Evolutionary conservation across 2,113 vertebrate species (phyloP).

Genomic region (Percina caprodes): DNA sequence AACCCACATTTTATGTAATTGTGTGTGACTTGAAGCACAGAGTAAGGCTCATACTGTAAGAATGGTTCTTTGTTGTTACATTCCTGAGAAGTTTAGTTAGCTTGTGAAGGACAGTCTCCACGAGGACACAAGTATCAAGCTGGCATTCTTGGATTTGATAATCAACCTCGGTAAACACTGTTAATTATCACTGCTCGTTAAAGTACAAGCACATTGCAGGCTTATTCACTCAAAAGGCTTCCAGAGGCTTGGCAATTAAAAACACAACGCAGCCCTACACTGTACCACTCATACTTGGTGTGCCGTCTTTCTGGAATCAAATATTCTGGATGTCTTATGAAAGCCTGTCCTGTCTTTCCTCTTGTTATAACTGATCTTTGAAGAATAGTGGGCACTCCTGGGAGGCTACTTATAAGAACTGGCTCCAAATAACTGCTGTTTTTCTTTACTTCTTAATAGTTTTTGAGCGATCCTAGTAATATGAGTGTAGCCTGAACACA

Average conservation of each 20-base stretch:
- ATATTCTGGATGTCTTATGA: not conserved
- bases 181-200: conserved; percentile 1
- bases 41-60: not conserved
- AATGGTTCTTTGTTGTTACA: conserved; percentile 16
- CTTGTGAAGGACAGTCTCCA: conserved; percentile 15
- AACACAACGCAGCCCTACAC: not conserved
- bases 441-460: not conserved
- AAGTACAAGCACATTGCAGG: not conserved
- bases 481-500: conserved; percentile 1
- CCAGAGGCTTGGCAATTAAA: not conserved
- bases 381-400: not conserved
- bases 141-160: conserved; percentile 51
- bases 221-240: not conserved
- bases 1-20: not conserved
- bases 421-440: not conserved
- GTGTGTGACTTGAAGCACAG: not conserved
- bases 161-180: conserved; percentile 39
- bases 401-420: not conserved
- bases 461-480: not conserved
- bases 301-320: not conserved
- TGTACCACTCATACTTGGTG: not conserved
- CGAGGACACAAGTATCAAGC: conserved; percentile 36
- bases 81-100: conserved; percentile 41
- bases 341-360: not conserved
- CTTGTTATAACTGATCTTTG: not conserved